Base-by-base conservation (phyloP, 2,888 invertebrate genomes). In the Willowsia nigromaculata region DNA sequence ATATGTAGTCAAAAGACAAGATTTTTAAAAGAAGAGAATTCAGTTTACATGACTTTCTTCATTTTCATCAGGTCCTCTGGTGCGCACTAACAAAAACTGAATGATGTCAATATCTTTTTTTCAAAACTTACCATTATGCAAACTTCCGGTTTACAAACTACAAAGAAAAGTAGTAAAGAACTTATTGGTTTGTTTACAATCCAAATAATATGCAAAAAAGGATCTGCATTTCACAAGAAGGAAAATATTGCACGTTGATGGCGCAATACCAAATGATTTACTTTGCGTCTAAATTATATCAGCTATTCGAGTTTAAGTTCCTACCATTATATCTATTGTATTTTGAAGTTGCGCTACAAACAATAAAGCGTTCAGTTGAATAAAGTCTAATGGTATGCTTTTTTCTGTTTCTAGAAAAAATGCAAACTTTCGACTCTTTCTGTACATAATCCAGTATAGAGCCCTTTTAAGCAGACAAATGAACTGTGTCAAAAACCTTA, bases 371-470 rank as follows among this genome's bases (percentile, higher is more conserved):
- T 76, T 88, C 78, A 83, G 76, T 68, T 68, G 68, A 71, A 82
- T 56, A 74, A 83, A 90, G 90, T 90, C 82, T 90, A 86, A 40
- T 22, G 83, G 88, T 50, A 56, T 89, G 90, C 85, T 78, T 89
- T 90, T 83, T 80, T 82, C 50, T 18, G 30, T 40, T 33, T 65
- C 33, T 30, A n/a, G 88, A 86, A 90, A 89, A 90, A 89, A 82
- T 74, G 87, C 88, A 88, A 85, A 56, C 89, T 50, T 82, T 88
- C 89, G 85, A 86, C 90, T 88, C 88, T 86, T 84, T 89, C 90
- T 90, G 89, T 89, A 88, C 89, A 87, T 89, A 76, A 90, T 90
- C 90, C 90, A 90, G 90, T 90, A 86, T 89, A 90, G 89, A 89
- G 89, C 90, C 86, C 90, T 90, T 85, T 89, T 89, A 90, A 89